phyloP scores from a whole-genome alignment of 2,113 vertebrate species.

The Cathartes aura region DNA sequence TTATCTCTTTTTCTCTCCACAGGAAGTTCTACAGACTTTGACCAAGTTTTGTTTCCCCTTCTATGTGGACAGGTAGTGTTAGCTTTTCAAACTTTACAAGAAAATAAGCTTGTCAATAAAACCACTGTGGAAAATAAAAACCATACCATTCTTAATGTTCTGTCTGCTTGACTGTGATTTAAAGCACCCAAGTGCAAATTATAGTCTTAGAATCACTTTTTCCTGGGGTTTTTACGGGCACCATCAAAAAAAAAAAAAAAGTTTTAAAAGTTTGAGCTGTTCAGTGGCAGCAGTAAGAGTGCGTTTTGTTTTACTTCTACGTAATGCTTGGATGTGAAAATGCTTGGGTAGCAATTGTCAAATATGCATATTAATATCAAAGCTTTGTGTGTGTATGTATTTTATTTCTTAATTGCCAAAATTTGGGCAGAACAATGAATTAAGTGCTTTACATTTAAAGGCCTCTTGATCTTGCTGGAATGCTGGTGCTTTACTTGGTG shows the following conservation, averaged over 20 bases:
- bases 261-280: conserved; percentile 71
- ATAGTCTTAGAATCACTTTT: conserved; percentile 69
- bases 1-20: conserved; percentile 87
- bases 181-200: conserved; percentile 75
- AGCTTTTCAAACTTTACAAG: conserved; percentile 77
- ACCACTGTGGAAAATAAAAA: conserved; percentile 77
- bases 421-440: not conserved
- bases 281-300: not conserved
- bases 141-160: conserved; percentile 74
- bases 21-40: conserved; percentile 91
- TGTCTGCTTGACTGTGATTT: conserved; percentile 87
- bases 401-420: not conserved
- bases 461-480: not conserved
- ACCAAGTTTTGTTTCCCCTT: conserved; percentile 99
- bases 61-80: conserved; percentile 92
- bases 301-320: not conserved
- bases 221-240: conserved; percentile 75
- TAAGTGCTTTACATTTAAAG: not conserved
- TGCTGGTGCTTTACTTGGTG: not conserved
- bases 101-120: conserved; percentile 78
- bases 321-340: not conserved
- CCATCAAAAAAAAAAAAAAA: conserved; percentile 65
- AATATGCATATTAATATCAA: not conserved
- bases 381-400: not conserved
- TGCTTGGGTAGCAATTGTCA: conserved; percentile 4